These are phyloP conservation scores for Osedax fenrisi DNA, from an alignment of 2,888 invertebrate genomes.

Conservation along the genomic window DNA sequence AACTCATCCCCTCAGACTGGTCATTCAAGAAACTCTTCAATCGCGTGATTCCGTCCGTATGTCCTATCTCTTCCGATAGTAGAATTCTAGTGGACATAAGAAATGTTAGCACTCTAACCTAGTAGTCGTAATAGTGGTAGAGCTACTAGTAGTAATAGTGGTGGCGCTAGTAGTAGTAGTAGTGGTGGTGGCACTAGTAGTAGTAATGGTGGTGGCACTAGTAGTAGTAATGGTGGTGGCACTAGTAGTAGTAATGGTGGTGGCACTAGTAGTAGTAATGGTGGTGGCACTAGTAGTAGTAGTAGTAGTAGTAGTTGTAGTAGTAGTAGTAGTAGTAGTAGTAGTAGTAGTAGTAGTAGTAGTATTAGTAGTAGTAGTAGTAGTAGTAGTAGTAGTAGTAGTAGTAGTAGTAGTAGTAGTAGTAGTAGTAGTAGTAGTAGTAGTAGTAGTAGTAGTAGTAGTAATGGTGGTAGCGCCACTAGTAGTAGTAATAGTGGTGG, in stretches of 20 bases:
- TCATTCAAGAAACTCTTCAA: constrained; percentile 75
- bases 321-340: background rate
- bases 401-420: constrained; percentile 3
- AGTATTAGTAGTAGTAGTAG: background rate
- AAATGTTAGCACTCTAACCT: too few species aligned
- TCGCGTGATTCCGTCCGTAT: constrained; percentile 67
- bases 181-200: background rate
- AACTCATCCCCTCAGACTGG: constrained; percentile 74
- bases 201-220: background rate
- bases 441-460: background rate
- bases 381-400: background rate
- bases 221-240: background rate
- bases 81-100: background rate
- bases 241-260: background rate
- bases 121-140: background rate
- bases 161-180: background rate
- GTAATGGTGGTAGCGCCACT: background rate
- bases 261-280: background rate
- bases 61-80: constrained; percentile 60
- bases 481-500: background rate
- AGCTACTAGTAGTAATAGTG: background rate
- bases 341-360: background rate
- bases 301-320: background rate
- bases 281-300: background rate
- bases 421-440: background rate